Conservation (phyloP, 1,140 invertebrate genomes). For the Caenorhabditis inopinata region DNA sequence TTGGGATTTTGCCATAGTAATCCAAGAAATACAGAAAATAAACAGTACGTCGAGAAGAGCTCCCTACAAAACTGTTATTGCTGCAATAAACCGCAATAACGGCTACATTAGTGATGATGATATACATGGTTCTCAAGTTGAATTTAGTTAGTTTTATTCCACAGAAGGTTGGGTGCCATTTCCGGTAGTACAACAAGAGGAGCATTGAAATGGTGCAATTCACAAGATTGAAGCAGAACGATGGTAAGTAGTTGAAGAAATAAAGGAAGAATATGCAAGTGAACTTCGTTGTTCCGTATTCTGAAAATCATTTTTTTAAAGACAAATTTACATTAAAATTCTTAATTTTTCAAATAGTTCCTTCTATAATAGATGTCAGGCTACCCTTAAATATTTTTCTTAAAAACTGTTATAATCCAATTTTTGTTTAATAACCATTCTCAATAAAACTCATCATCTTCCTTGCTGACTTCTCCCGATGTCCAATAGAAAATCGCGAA, state of each 20-base stretch:
- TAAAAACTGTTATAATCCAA: no score
- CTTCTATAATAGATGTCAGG: no score
- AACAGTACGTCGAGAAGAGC: neutral
- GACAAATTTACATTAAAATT: no score
- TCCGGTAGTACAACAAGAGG: neutral
- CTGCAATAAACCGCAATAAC: neutral
- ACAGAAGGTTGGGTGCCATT: neutral
- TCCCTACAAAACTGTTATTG: neutral
- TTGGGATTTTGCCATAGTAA: neutral
- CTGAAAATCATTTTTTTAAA: neutral
- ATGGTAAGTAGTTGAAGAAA: neutral
- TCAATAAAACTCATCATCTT: neutral
- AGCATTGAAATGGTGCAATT: neutral
- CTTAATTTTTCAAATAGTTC: no score
- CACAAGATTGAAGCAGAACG: neutral
- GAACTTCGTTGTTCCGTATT: neutral
- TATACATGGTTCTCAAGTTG: neutral
- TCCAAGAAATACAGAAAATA: slow-evolving; percentile 9
- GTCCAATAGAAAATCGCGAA: neutral
- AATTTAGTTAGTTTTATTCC: neutral
- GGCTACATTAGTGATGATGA: neutral
- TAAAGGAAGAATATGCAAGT: neutral
- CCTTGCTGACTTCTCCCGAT: neutral
- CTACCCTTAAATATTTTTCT: neutral
- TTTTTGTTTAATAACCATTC: no score